Evolutionary conservation across 1,140 invertebrate species (phyloP).

Genomic region (Sarcophaga bullata): DNA sequence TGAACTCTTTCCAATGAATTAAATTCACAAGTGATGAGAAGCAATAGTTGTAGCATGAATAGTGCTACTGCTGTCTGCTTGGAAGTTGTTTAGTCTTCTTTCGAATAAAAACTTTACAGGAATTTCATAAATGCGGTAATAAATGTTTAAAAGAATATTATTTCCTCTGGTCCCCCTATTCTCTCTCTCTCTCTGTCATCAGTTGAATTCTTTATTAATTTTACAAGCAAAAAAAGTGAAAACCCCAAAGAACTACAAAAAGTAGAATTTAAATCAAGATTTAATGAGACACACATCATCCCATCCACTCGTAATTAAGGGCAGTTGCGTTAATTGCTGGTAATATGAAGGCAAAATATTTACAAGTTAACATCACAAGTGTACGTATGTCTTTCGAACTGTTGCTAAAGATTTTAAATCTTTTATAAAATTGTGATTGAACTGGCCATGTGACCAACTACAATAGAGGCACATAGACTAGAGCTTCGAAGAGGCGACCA

Average conservation of each 20-base stretch:
- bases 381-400: no score
- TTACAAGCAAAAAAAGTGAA: not conserved
- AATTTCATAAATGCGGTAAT: constrained; percentile 31
- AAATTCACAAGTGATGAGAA: not conserved
- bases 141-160: not conserved
- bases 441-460: no score
- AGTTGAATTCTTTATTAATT: constrained; percentile 8
- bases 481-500: no score
- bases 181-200: no score
- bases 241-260: not conserved
- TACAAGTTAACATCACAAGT: no score
- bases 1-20: not conserved
- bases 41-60: not conserved
- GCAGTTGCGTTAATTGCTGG: constrained; percentile 34
- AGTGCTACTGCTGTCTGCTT: no score
- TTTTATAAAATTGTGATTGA: no score
- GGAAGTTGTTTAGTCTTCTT: not conserved
- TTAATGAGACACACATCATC: not conserved
- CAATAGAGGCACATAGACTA: no score
- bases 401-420: no score
- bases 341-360: not conserved
- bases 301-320: not conserved
- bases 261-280: no score
- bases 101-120: not conserved
- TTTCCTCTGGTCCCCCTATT: no score